Conservation (phyloP, 2,888 invertebrate genomes). For the Drosophila nigritarsus region DNA sequence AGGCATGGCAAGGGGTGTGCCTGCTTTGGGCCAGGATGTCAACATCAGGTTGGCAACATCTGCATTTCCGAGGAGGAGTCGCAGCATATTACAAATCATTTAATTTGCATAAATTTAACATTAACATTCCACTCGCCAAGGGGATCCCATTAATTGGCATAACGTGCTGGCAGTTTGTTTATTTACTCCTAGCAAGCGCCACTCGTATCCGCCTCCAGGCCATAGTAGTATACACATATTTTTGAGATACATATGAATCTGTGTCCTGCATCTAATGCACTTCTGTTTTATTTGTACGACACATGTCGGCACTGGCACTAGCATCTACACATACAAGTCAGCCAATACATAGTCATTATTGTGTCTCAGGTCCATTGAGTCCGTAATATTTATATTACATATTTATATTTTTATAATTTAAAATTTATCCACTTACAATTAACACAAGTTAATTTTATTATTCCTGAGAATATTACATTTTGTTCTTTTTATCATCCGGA, state of each 20-base stretch:
- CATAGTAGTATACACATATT: not conserved
- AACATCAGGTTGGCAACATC: slow-evolving; percentile 57
- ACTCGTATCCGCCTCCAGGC: not conserved
- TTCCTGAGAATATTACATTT: slow-evolving; percentile 21
- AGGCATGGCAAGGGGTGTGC: not conserved
- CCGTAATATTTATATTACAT: not conserved
- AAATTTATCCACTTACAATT: slow-evolving; percentile 1
- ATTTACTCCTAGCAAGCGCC: slow-evolving; percentile 36
- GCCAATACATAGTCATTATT: not conserved
- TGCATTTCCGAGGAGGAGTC: slow-evolving; percentile 60
- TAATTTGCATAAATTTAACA: slow-evolving; percentile 65
- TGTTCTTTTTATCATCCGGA: not conserved
- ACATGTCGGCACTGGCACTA: not conserved
- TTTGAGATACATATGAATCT: slow-evolving; percentile 7
- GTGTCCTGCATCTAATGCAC: slow-evolving; percentile 11
- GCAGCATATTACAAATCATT: slow-evolving; percentile 67
- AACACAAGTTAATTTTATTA: slow-evolving; percentile 22
- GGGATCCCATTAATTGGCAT: slow-evolving; percentile 54
- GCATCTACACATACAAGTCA: not conserved
- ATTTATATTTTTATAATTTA: no score
- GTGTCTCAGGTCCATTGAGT: not conserved
- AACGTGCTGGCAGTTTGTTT: slow-evolving; percentile 56
- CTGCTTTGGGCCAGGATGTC: slow-evolving; percentile 47
- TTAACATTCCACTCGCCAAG: slow-evolving; percentile 46
- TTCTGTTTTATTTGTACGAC: slow-evolving; percentile 9